Conservation (phyloP, 1,140 invertebrate species). For the Artemia franciscana region DNA sequence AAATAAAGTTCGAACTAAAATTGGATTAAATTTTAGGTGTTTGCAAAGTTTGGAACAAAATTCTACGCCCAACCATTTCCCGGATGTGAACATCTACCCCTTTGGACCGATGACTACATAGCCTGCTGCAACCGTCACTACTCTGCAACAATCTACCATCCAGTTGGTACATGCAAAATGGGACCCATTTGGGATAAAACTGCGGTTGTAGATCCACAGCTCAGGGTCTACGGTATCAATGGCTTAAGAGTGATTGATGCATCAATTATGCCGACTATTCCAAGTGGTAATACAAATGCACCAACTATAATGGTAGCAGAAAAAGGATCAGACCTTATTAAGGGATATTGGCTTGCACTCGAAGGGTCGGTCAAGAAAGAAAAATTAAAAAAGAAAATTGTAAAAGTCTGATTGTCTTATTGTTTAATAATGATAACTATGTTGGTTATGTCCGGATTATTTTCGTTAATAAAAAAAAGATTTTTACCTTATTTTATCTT, state of each 20-base stretch:
- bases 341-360: neutral
- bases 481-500: too few relatives aligned
- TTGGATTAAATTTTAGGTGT: too few relatives aligned
- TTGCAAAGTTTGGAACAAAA: too few relatives aligned
- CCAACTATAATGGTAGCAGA: neutral
- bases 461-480: too few relatives aligned
- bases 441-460: too few relatives aligned
- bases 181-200: slow-evolving; percentile 11
- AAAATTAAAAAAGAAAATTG: too few relatives aligned
- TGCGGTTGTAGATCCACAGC: slow-evolving; percentile 14
- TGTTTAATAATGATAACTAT: too few relatives aligned
- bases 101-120: slow-evolving; percentile 12
- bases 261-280: slow-evolving; percentile 17
- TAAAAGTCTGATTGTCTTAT: too few relatives aligned
- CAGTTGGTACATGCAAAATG: slow-evolving; percentile 19
- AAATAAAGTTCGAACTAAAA: too few relatives aligned
- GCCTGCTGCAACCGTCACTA: slow-evolving; percentile 12
- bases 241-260: slow-evolving; percentile 19
- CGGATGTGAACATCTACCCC: neutral
- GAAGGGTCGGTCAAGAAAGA: too few relatives aligned
- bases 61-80: neutral
- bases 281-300: slow-evolving; percentile 12
- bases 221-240: slow-evolving; percentile 16
- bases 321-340: neutral
- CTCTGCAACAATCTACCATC: slow-evolving; percentile 15